Percentiles rank a stretch among this genome's conserved stretches.
phyloP scores from a whole-genome alignment of 2,888 invertebrate genomes.

The Agrotis segetum region DNA sequence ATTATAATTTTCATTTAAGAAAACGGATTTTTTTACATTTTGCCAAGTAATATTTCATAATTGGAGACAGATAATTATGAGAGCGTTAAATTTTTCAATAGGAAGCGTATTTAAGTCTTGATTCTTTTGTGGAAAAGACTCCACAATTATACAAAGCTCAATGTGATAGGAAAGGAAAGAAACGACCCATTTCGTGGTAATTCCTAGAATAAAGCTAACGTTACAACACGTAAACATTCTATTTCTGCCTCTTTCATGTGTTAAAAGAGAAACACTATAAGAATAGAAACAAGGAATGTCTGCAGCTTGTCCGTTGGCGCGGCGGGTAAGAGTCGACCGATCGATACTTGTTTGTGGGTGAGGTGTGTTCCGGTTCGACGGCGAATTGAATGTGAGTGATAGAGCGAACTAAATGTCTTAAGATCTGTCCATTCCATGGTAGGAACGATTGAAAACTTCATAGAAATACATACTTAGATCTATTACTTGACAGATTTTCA shows the following conservation, averaged over 20 bases:
- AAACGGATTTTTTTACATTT: too few relatives aligned
- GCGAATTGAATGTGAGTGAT: constrained; percentile 12
- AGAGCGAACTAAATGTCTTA: constrained; percentile 8
- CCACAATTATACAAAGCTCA: neutral
- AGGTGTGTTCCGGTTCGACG: constrained; percentile 33
- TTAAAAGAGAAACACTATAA: constrained; percentile 33
- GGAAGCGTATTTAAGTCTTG: neutral
- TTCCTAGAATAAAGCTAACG: constrained; percentile 18
- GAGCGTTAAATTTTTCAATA: neutral
- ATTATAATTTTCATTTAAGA: too few relatives aligned
- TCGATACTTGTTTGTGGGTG: constrained; percentile 47
- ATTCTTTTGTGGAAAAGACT: neutral
- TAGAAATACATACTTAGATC: neutral
- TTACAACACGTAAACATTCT: constrained; percentile 35
- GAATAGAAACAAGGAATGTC: constrained; percentile 43
- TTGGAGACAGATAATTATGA: neutral
- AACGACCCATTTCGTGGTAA: constrained; percentile 16
- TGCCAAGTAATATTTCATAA: neutral
- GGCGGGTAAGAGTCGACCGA: constrained; percentile 22
- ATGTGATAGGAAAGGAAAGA: neutral
- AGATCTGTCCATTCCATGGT: neutral
- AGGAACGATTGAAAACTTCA: neutral
- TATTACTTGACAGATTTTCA: neutral
- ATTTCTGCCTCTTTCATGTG: constrained; percentile 43
- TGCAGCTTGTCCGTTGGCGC: constrained; percentile 34